These are phyloP conservation scores for Phaethornis superciliosus DNA, from an alignment of 2,113 vertebrate genomes.

Conservation along the genomic window DNA sequence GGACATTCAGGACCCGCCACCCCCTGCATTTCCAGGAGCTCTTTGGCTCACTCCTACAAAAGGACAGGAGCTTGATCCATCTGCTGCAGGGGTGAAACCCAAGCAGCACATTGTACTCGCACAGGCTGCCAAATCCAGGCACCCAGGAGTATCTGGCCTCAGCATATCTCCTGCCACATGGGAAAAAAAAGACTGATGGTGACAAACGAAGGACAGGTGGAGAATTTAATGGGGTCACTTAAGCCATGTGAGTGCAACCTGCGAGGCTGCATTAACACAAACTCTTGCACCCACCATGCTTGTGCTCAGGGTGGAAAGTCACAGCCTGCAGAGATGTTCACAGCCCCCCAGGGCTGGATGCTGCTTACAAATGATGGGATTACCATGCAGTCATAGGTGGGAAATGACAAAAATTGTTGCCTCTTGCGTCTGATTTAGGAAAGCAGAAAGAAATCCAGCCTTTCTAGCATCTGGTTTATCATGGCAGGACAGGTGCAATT, in stretches of 20 bases:
- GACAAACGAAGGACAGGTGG: constrained; percentile 61
- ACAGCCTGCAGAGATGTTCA: not conserved
- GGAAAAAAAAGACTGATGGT: constrained; percentile 1
- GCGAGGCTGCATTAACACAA: not conserved
- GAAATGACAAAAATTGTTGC: not conserved
- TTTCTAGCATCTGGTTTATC: not conserved
- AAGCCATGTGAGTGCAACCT: not conserved
- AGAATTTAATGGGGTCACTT: constrained; percentile 26
- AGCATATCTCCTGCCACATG: not conserved
- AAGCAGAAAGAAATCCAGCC: not conserved
- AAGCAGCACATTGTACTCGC: constrained; percentile 6
- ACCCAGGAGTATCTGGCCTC: not conserved
- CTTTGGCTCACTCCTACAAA: not conserved
- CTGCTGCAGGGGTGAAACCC: constrained; percentile 11
- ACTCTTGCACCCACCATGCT: not conserved
- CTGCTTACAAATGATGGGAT: not conserved
- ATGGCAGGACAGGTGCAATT: not conserved
- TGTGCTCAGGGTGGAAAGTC: not conserved
- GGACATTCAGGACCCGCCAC: not conserved
- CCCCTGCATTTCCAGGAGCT: not conserved
- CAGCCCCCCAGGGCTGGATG: not conserved
- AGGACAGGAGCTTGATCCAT: not conserved
- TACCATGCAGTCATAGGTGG: not conserved
- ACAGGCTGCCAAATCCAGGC: not conserved
- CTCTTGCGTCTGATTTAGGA: not conserved